These are phyloP conservation scores for Cataglyphis hispanica DNA, from an alignment of 1,140 invertebrate species.

Conservation along the genomic window DNA sequence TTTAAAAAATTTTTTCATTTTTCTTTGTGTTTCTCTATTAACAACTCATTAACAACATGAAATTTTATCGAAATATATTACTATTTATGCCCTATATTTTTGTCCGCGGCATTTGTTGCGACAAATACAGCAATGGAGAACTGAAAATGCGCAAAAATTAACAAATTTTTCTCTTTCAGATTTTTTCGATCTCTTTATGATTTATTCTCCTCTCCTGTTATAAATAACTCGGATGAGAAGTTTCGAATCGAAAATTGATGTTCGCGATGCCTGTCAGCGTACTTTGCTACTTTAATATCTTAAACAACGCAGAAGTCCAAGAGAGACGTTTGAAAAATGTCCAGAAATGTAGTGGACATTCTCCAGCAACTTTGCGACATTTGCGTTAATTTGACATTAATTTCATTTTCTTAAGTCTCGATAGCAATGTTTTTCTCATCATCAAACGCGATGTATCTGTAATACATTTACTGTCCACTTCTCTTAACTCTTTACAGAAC, in stretches of 20 bases:
- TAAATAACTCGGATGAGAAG: neutral
- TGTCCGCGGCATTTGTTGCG: neutral
- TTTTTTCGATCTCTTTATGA: neutral
- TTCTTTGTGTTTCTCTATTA: neutral
- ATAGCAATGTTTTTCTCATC: slow-evolving; percentile 5
- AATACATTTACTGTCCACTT: neutral
- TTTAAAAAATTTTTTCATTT: neutral
- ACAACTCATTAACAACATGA: neutral
- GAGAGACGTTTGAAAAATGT: neutral
- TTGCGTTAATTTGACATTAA: neutral
- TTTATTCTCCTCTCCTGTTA: neutral
- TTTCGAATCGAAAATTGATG: neutral
- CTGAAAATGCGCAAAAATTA: neutral
- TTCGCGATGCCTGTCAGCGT: neutral
- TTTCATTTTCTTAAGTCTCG: neutral
- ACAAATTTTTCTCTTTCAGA: neutral
- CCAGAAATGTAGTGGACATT: neutral
- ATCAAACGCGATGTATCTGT: slow-evolving; percentile 5
- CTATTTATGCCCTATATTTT: neutral
- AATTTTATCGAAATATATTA: neutral
- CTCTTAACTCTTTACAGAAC: neutral
- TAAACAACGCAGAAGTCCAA: neutral
- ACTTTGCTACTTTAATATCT: neutral
- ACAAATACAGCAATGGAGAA: neutral
- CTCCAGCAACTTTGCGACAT: neutral